Evolutionary conservation across 2,888 invertebrate genomes (phyloP), one percentile per base, ranked within the genome.

Genomic region (Oscheius sp.): DNA sequence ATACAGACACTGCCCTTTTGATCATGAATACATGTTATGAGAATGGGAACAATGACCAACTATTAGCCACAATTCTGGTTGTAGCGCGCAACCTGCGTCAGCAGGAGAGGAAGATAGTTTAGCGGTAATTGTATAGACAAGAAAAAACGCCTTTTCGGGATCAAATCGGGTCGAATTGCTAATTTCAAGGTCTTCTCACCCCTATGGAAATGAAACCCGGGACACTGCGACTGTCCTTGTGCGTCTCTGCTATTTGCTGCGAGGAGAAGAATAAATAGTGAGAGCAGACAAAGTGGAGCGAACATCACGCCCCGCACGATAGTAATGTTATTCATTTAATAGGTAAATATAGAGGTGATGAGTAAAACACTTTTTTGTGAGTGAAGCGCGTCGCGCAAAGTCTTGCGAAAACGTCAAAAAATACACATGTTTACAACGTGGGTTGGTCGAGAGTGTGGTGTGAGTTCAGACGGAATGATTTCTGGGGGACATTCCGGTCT

Each of bases 271-370:
- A 59, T 59, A 59, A 59, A 59, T 59, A 59, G 41, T 59, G 59
- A 41, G 59, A 44, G 44, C 59, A 59, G 59, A 59, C 59, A 59
- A 59, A 59, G 59, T 59, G 59, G 59, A 59, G 59, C 59, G 59
- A 59, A 59, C 59, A 59, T 59, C 59, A 59, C 59, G 59, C 38
- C 59, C n/a, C 33, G 30, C 22, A 38, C n/a, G 28, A n/a, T 22
- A 36, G 54, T 54, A 54, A 54, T 54, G 54, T 54, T 54, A 33
- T 54, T 32, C 32, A 9, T 17, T n/a, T 41, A 41, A 12, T 14
- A 41, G 36, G 14, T 9, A 36, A 9, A 36, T 36, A 14, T 14
- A 36, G 36, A 41, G 41, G 20, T 17, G 20, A 41, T 4, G 12
- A 12, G 20, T 14, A 12, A 41, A 41, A 41, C 20, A n/a, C n/a